phyloP scores from a whole-genome alignment of 1,140 invertebrate genomes.

The Drosophila kurseongensis region DNA sequence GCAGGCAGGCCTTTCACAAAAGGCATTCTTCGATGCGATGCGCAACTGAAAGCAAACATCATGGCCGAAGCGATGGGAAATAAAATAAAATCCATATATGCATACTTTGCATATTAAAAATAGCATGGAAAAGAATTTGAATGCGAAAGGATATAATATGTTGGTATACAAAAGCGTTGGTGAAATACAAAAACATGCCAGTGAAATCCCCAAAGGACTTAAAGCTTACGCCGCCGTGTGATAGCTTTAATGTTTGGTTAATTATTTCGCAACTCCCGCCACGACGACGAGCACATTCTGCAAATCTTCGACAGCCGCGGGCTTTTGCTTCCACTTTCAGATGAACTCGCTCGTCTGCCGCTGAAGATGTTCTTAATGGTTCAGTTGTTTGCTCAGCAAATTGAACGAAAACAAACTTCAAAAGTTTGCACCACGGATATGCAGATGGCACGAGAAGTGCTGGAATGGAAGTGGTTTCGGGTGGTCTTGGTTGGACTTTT shows the following conservation, averaged over 20 bases:
- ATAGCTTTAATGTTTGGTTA: constrained; percentile 26
- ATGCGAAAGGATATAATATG: constrained; percentile 21
- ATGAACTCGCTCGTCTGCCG: constrained; percentile 22
- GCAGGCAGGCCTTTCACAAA: constrained; percentile 21
- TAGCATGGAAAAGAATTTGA: constrained; percentile 16
- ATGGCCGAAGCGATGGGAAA: constrained; percentile 21
- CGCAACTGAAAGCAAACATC: constrained; percentile 44
- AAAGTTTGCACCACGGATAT: constrained; percentile 58
- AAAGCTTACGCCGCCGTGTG: background rate
- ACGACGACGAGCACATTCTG: constrained; percentile 3
- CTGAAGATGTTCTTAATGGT: constrained; percentile 62
- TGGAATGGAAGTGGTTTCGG: constrained; percentile 6
- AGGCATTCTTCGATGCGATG: constrained; percentile 36
- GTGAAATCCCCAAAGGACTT: background rate
- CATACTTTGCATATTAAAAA: constrained; percentile 42
- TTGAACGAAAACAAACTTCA: constrained; percentile 75
- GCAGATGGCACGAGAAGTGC: constrained; percentile 18
- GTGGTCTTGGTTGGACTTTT: background rate
- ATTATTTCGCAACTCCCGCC: constrained; percentile 22
- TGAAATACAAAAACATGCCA: background rate
- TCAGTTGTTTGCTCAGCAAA: constrained; percentile 71
- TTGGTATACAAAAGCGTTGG: constrained; percentile 7
- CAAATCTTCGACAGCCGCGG: constrained; percentile 9
- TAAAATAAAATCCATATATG: constrained; percentile 52
- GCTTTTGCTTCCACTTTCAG: constrained; percentile 2